Evolutionary conservation across 2,797 vertebrate genomes (phyloP).

Genomic region (Benthosema pterotum): DNA sequence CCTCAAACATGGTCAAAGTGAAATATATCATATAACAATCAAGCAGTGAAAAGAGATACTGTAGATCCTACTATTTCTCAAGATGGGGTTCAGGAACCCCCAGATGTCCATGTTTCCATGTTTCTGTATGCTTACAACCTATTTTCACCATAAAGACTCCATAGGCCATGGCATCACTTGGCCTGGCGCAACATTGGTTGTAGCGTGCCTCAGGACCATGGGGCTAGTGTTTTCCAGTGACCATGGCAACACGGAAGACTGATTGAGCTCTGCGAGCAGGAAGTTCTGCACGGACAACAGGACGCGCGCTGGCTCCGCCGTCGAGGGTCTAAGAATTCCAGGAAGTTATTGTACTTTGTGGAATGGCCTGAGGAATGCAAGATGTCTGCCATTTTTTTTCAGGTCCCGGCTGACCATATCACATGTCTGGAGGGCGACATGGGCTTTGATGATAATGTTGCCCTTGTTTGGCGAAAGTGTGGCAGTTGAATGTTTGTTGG

Average conservation of each 20-base stretch:
- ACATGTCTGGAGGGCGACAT: slow-evolving; percentile 74
- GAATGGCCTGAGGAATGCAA: slow-evolving; percentile 90
- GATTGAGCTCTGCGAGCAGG: slow-evolving; percentile 87
- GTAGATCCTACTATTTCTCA: too few relatives aligned
- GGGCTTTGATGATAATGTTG: slow-evolving; percentile 86
- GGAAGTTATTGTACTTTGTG: slow-evolving; percentile 99
- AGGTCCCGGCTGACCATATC: slow-evolving; percentile 79
- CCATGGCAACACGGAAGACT: slow-evolving; percentile 87
- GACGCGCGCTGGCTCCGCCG: slow-evolving; percentile 97
- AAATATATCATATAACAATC: background rate
- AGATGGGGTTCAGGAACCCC: too few relatives aligned
- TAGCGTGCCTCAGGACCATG: background rate
- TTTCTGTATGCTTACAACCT: too few relatives aligned
- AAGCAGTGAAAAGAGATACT: background rate
- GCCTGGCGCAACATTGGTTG: too few relatives aligned
- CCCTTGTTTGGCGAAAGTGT: slow-evolving; percentile 74
- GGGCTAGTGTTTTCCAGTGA: slow-evolving; percentile 76
- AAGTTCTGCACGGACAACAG: slow-evolving; percentile 98
- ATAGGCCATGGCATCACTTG: too few relatives aligned
- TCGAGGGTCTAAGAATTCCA: slow-evolving; percentile 96
- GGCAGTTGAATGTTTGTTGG: slow-evolving; percentile 47
- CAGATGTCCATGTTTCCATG: too few relatives aligned
- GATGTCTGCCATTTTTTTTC: slow-evolving; percentile 86
- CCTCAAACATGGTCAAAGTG: too few relatives aligned
- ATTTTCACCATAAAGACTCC: too few relatives aligned